Conservation (phyloP, 2,888 invertebrate genomes). For the Megastigmus dorsalis region DNA sequence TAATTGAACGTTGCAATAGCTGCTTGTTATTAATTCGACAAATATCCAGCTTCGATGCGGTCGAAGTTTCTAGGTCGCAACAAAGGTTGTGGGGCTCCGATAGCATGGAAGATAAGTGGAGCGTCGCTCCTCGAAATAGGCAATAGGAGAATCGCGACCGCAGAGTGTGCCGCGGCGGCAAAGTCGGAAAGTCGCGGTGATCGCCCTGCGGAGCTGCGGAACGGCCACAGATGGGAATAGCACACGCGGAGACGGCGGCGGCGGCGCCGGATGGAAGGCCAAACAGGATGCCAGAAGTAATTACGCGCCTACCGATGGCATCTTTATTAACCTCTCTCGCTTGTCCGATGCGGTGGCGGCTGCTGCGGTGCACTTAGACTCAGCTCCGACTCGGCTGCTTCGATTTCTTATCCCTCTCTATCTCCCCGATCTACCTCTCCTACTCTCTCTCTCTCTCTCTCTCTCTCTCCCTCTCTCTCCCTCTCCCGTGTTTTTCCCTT, state of each 20-base stretch:
- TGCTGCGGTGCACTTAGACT: not conserved
- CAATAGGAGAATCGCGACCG: not conserved
- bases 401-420: constrained; percentile 24
- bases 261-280: not conserved
- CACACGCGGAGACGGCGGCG: not conserved
- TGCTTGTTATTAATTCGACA: too few species aligned
- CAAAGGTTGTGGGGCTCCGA: too few species aligned
- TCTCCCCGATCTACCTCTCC: not conserved
- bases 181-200: not conserved
- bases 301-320: constrained; percentile 41
- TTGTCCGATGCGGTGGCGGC: not conserved
- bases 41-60: too few species aligned
- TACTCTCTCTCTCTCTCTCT: too few species aligned
- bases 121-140: too few species aligned
- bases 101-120: too few species aligned
- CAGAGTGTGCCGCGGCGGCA: not conserved
- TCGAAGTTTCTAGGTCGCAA: too few species aligned
- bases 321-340: constrained; percentile 51
- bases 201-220: not conserved
- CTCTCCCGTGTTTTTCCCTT: not conserved
- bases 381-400: not conserved
- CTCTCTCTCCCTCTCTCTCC: not conserved
- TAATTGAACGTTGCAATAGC: too few species aligned
- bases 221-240: constrained; percentile 3
- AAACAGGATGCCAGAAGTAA: constrained; percentile 39